phyloP scores from a whole-genome alignment of 2,888 invertebrate genomes.

The Philonicus albiceps region DNA sequence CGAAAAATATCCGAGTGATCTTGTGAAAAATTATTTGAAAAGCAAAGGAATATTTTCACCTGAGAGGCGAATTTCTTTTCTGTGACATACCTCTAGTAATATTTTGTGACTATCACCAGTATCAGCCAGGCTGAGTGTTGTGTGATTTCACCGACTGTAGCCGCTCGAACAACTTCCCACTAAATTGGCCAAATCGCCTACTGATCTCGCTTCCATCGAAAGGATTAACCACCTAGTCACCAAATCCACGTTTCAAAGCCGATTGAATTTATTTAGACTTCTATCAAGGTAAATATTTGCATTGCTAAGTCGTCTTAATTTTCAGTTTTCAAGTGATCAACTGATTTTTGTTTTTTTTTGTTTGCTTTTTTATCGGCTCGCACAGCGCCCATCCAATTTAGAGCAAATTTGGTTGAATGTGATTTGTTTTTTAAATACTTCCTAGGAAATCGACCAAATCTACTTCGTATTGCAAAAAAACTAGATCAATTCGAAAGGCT shows the following conservation, averaged over 20 bases:
- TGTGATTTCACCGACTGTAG: background rate
- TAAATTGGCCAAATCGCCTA: background rate
- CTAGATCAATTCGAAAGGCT: background rate
- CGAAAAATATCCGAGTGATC: background rate
- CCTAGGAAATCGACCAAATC: background rate
- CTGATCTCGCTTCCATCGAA: background rate
- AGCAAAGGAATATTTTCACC: background rate
- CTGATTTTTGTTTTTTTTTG: background rate
- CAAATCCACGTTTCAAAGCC: background rate
- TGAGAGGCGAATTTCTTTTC: background rate
- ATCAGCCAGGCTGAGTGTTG: background rate
- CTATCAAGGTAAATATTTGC: background rate
- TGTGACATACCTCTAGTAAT: conserved; percentile 2
- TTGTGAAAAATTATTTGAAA: background rate
- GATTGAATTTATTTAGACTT: background rate
- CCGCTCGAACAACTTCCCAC: background rate
- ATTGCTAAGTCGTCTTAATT: background rate
- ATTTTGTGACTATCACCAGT: background rate
- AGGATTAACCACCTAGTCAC: background rate
- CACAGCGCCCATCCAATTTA: background rate
- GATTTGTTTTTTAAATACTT: background rate
- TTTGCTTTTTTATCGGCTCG: background rate
- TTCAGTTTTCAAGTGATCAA: background rate
- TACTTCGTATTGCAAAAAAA: background rate
- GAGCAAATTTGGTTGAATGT: background rate